Percentiles rank a stretch among this genome's conserved stretches.
phyloP scores from a whole-genome alignment of 2,888 invertebrate genomes.

The Mystacides longicornis region DNA sequence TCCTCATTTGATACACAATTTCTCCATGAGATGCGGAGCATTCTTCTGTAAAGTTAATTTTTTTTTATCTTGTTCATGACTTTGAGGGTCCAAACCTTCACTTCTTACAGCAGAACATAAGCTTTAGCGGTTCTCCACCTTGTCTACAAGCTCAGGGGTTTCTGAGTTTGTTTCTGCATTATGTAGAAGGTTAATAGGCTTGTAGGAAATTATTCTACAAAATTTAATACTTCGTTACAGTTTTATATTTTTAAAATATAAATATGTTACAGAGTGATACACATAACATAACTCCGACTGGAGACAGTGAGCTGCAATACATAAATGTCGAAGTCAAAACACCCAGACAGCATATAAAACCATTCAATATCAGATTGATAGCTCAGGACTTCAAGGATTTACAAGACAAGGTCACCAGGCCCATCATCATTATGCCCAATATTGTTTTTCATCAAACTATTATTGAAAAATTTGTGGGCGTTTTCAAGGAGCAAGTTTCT shows the following conservation, averaged over 20 bases:
- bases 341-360: slow-evolving; percentile 47
- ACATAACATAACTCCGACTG: slow-evolving; percentile 58
- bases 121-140: no score
- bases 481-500: slow-evolving; percentile 68
- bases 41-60: no score
- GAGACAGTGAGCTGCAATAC: slow-evolving; percentile 66
- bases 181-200: no score
- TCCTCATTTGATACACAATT: no score
- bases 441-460: slow-evolving; percentile 70
- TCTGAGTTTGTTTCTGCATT: no score
- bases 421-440: slow-evolving; percentile 59
- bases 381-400: slow-evolving; percentile 72
- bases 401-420: slow-evolving; percentile 58
- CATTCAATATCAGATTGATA: slow-evolving; percentile 68
- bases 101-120: no score
- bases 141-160: no score
- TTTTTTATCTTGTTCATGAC: no score
- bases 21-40: no score
- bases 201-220: no score
- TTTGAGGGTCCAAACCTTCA: no score
- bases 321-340: slow-evolving; percentile 73
- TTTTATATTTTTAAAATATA: slow-evolving; percentile 12
- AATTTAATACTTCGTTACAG: no score
- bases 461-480: slow-evolving; percentile 76
- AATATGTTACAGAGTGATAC: slow-evolving; percentile 53